Base-by-base conservation (phyloP, 2,113 vertebrate species). In the Melanocharis versteri region DNA sequence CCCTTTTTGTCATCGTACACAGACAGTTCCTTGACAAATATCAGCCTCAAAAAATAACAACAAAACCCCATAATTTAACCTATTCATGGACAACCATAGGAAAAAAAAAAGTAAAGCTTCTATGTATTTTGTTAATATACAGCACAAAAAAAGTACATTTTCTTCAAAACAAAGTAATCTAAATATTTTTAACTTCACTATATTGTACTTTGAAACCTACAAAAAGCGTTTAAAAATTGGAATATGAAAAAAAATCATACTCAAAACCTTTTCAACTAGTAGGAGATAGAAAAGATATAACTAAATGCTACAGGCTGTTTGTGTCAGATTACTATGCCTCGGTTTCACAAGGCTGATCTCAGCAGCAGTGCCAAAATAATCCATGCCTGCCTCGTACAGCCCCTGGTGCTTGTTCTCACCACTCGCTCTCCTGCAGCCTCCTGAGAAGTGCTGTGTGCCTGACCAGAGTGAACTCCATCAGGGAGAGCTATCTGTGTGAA, bases 341-440 rank as follows among this genome's bases (percentile, higher is more conserved):
- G 11, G 44, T 82, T 91, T 62, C 65, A 84, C 53, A 78, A 82
- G 33, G 69, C 0, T 78, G 56, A 39, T 40, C 33, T 54, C n/a
- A 45, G 30, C 60, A 94, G 51, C 70, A 47, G 33, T 47, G 77
- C 60, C 73, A 84, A 40, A 94, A 68, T 39, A 51, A 73, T 37
- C 69, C 0, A 0, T 57, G 31, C n/a, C 64, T 12, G 3, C 9
- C 64, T 81, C 0, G 0, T 20, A 16, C 3, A 56, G 3, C 7
- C 56, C 11, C 31, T n/a, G 2, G 44, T 53, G 62, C 58, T 47
- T 57, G 40, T 50, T 71, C 51, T 61, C 76, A 56, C 24, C 33
- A 42, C 12, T 12, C 3, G 0, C 31, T 31, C 40, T 80, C 24
- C n/a, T 21, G 73, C 56, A 80, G 92, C 66, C 57, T 71, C 54